A percentile compares a stretch with the other conserved stretches of the same genome.
Evolutionary conservation across 2,113 vertebrate genomes (phyloP).

Genomic region (Chaenocephalus aceratus): DNA sequence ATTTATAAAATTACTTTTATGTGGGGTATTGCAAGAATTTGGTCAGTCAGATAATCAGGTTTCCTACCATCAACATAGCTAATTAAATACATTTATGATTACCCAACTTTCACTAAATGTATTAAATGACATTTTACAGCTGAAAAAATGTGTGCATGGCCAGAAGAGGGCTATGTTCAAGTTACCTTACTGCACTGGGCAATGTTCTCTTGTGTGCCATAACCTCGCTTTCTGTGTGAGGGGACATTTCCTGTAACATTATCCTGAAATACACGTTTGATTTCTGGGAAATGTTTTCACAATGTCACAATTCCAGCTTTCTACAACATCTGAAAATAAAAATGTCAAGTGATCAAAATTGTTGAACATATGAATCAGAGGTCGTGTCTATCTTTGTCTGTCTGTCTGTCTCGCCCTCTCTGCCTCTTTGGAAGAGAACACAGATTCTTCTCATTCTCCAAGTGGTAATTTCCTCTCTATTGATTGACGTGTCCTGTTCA

Average conservation of each 20-base stretch:
- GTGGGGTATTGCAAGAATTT: not conserved
- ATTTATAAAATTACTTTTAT: conserved; percentile 19
- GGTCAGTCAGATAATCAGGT: conserved; percentile 1
- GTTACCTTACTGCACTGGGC: conserved; percentile 62
- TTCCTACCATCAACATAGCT: conserved; percentile 25
- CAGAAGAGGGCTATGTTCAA: conserved; percentile 43
- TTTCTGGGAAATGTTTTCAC: conserved; percentile 70
- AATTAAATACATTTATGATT: conserved; percentile 18
- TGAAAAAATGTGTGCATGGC: conserved; percentile 38
- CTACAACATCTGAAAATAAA: conserved; percentile 55
- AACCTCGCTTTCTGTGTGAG: conserved; percentile 66
- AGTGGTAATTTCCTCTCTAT: conserved; percentile 79
- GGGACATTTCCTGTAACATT: conserved; percentile 74
- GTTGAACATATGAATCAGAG: conserved; percentile 56
- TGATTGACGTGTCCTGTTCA: conserved; percentile 76
- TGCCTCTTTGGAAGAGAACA: conserved; percentile 23
- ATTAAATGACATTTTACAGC: conserved; percentile 29
- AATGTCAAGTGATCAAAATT: conserved; percentile 51
- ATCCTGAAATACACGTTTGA: conserved; percentile 62
- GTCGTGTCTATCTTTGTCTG: conserved; percentile 59
- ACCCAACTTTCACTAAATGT: conserved; percentile 15
- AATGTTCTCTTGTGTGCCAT: conserved; percentile 66
- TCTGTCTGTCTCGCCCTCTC: conserved; percentile 30
- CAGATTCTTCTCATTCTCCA: conserved; percentile 61
- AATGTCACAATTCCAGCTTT: conserved; percentile 61